Conservation (phyloP, 2,888 invertebrate species). For the Polydesmus complanatus region DNA sequence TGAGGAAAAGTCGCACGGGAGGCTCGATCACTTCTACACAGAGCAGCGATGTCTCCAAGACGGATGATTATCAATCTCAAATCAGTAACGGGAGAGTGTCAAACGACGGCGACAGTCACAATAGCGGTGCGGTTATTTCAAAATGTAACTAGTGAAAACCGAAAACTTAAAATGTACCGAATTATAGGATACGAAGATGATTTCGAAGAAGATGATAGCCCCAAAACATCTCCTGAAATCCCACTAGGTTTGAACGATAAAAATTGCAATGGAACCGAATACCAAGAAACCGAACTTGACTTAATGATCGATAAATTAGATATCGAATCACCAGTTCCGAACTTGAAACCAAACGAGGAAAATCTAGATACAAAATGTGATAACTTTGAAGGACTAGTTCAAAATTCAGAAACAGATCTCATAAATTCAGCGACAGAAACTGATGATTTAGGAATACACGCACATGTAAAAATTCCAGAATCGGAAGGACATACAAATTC, state of each 20-base stretch:
- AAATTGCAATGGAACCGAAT: background rate
- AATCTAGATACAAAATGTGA: too few relatives aligned
- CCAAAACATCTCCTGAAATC: background rate
- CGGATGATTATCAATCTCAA: background rate
- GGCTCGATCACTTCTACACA: background rate
- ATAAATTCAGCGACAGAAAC: too few relatives aligned
- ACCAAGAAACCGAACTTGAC: background rate
- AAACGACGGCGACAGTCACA: background rate
- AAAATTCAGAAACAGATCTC: too few relatives aligned
- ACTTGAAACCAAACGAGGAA: background rate
- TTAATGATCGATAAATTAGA: background rate
- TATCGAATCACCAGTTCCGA: background rate
- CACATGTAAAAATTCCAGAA: too few relatives aligned
- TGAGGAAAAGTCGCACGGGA: background rate
- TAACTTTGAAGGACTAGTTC: too few relatives aligned
- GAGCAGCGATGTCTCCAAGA: background rate
- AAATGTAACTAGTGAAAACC: background rate
- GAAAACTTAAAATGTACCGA: background rate
- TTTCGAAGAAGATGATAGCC: constrained; percentile 8
- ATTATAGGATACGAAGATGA: constrained; percentile 13
- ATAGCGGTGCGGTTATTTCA: background rate
- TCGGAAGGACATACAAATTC: too few relatives aligned
- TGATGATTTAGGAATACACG: too few relatives aligned
- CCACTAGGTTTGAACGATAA: background rate
- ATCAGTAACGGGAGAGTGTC: background rate